Percentiles rank a stretch among this genome's conserved stretches.
These are phyloP conservation scores for Xylota sylvarum DNA, from an alignment of 2,888 invertebrate genomes.

Conservation along the genomic window DNA sequence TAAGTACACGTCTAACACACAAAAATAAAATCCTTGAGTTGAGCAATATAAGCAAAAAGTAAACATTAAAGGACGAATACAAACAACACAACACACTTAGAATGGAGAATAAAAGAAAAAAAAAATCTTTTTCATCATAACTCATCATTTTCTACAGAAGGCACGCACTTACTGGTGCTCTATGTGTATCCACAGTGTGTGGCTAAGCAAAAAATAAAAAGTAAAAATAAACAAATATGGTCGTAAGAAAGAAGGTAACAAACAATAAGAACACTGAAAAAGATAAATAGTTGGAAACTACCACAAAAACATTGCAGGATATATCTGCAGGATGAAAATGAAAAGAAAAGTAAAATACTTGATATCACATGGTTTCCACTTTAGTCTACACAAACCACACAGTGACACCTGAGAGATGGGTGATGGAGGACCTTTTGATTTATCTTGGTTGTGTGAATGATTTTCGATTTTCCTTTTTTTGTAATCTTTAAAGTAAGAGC, in stretches of 20 bases:
- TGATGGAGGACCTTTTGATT: constrained; percentile 56
- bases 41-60: constrained; percentile 39
- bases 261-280: constrained; percentile 52
- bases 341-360: constrained; percentile 20
- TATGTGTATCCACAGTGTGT: constrained; percentile 11
- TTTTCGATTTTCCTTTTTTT: not conserved
- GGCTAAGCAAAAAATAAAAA: constrained; percentile 13
- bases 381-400: not conserved
- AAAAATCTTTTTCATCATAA: constrained; percentile 67
- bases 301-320: constrained; percentile 46
- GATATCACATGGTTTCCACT: constrained; percentile 9
- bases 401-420: constrained; percentile 43
- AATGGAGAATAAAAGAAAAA: not conserved
- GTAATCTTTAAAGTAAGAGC: not conserved
- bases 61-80: constrained; percentile 52
- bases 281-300: constrained; percentile 66
- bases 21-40: constrained; percentile 50
- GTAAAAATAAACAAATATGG: constrained; percentile 11
- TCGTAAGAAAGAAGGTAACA: constrained; percentile 19
- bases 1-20: constrained; percentile 24
- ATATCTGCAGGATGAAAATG: constrained; percentile 26
- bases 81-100: constrained; percentile 40
- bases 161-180: constrained; percentile 43
- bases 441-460: constrained; percentile 32
- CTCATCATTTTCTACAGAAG: constrained; percentile 50